These are phyloP conservation scores for Microcebus tavaratra DNA, from an alignment of 2,113 vertebrate genomes.

Conservation along the genomic window DNA sequence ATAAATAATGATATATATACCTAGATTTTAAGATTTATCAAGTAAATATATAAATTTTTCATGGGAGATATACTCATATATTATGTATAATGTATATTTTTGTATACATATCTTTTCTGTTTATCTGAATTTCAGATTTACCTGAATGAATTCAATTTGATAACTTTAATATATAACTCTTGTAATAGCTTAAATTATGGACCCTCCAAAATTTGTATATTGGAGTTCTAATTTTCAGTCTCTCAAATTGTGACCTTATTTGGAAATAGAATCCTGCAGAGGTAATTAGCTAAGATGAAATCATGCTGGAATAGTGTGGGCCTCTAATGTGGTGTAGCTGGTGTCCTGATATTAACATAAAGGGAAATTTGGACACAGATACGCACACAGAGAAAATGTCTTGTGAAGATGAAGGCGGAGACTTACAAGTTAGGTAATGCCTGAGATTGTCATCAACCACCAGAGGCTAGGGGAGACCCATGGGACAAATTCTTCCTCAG, in stretches of 20 bases:
- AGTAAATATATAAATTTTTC: neutral
- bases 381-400: neutral
- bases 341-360: neutral
- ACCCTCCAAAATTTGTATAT: neutral
- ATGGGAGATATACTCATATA: too few species aligned
- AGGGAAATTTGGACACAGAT: neutral
- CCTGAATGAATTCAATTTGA: neutral
- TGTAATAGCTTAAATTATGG: neutral
- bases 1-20: neutral
- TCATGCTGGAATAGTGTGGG: too few species aligned
- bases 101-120: neutral
- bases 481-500: fast-evolving
- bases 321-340: too few species aligned
- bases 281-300: neutral
- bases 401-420: neutral
- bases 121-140: neutral
- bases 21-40: neutral
- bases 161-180: neutral
- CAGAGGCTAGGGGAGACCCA: fast-evolving
- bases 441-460: fast-evolving
- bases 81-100: too few species aligned
- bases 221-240: neutral
- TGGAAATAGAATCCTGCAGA: neutral
- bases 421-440: fast-evolving
- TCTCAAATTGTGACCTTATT: neutral